These are phyloP conservation scores for Brachionus rotundiformis DNA, from an alignment of 1,140 invertebrate genomes.

Conservation along the genomic window DNA sequence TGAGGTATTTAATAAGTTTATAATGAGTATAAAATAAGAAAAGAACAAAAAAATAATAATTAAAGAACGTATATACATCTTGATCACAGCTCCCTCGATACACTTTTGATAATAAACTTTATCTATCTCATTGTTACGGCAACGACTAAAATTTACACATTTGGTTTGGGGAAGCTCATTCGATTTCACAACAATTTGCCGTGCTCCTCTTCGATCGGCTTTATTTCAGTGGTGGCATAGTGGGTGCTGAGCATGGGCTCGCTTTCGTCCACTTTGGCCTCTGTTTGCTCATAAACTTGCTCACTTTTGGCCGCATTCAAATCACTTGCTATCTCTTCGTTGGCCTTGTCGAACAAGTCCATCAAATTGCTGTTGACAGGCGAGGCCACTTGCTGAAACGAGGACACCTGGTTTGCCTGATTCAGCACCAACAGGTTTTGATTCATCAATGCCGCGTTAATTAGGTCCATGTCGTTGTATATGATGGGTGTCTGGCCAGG, in stretches of 20 bases:
- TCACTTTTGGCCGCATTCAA: background rate
- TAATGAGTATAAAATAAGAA: too few species aligned
- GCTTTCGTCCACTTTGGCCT: background rate
- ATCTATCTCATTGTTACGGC: too few species aligned
- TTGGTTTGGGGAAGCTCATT: slow-evolving; percentile 44
- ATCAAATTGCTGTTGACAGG: background rate
- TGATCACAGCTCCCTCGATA: too few species aligned
- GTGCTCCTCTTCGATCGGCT: background rate
- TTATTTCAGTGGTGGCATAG: slow-evolving; percentile 1
- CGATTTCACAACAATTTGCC: background rate
- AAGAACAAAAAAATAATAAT: too few species aligned
- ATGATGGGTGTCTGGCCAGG: background rate
- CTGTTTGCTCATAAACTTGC: slow-evolving; percentile 15
- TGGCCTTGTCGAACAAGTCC: slow-evolving; percentile 24
- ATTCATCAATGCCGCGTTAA: background rate
- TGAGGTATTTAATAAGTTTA: too few species aligned
- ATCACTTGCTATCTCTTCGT: slow-evolving; percentile 24
- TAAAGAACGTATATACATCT: too few species aligned
- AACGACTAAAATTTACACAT: too few species aligned
- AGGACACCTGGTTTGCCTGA: background rate
- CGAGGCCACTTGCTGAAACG: background rate
- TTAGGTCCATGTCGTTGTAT: slow-evolving; percentile 42
- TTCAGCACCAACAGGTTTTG: slow-evolving; percentile 29
- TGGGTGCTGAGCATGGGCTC: slow-evolving; percentile 30
- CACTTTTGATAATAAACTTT: too few species aligned